Evolutionary conservation across 1,140 invertebrate species (phyloP), one percentile per base, ranked within the genome.

Genomic region (Berghia stephanieae): DNA sequence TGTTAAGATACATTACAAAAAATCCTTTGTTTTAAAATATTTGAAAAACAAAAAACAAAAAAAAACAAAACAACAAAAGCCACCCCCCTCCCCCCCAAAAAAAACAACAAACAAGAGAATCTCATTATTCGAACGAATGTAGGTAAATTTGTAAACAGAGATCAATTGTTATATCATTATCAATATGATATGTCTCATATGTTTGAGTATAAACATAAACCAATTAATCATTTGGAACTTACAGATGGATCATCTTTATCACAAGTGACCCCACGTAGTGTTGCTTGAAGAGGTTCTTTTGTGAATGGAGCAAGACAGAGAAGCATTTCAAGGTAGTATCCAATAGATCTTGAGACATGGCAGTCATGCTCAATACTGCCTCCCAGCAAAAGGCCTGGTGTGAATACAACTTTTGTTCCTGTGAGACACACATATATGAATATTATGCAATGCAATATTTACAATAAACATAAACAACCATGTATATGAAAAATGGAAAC

Each of bases 251-350:
- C 91, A 66, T 84, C 81, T 75, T 88, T 84, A 66, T 95, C 95
- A 90, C 96, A 97, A 13, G 97, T 99, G 0, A 99, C 92, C 18
- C 98, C 98, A 87, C 91, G 93, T 0, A 99, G 89, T 10, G 93
- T 95, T 16, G 93, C 93, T 85, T 95, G 91, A 2, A 99, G 73
- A 3, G 96, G 93, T 84, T 93, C 93, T 91, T 99, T 99, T 87
- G 96, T 98, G 90, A 99, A 99, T 27, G 97, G 96, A 21, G 95
- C 97, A 52, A 99, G 85, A 57, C 94, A 94, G 78, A 99, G 90
- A 0, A 99, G 85, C 10, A 93, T 92, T 91, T 99, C 97, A 80
- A 99, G 90, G 88, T 96, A 99, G 90, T 99, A 99, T 83, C 93
- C 93, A 84, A 98, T 94, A 40, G 94, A 93, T 86, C 96, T 91